phyloP scores from a whole-genome alignment of 2,113 vertebrate genomes.

The Anser cygnoides region DNA sequence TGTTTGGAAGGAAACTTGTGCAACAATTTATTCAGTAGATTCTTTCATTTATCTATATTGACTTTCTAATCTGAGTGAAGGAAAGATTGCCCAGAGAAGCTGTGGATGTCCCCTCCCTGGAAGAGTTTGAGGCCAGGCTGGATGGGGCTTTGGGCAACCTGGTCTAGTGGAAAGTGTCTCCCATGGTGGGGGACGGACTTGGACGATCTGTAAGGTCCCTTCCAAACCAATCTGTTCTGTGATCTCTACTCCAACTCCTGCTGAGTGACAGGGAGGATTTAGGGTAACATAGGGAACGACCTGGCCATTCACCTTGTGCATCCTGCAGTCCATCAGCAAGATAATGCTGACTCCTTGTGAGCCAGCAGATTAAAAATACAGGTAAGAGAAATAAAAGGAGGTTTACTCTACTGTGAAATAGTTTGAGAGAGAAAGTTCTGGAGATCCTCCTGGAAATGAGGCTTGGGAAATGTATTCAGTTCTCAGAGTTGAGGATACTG shows the following conservation, averaged over 20 bases:
- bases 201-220: too few relatives aligned
- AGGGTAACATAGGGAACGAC: fast-evolving
- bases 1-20: neutral
- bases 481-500: neutral
- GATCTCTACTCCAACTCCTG: neutral
- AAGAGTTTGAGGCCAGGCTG: too few relatives aligned
- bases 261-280: neutral
- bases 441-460: neutral
- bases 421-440: neutral
- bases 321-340: neutral
- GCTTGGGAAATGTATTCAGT: neutral
- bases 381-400: neutral
- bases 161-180: too few relatives aligned
- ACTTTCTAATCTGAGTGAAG: neutral
- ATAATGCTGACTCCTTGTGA: neutral
- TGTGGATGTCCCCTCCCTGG: too few relatives aligned
- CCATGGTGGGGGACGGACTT: too few relatives aligned
- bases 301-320: neutral
- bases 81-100: too few relatives aligned
- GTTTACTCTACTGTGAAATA: neutral
- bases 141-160: too few relatives aligned
- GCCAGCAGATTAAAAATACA: neutral
- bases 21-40: neutral
- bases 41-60: neutral
- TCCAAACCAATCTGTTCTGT: too few relatives aligned